Conservation (phyloP, 1,140 invertebrate species). For the Palaemon carinicauda region DNA sequence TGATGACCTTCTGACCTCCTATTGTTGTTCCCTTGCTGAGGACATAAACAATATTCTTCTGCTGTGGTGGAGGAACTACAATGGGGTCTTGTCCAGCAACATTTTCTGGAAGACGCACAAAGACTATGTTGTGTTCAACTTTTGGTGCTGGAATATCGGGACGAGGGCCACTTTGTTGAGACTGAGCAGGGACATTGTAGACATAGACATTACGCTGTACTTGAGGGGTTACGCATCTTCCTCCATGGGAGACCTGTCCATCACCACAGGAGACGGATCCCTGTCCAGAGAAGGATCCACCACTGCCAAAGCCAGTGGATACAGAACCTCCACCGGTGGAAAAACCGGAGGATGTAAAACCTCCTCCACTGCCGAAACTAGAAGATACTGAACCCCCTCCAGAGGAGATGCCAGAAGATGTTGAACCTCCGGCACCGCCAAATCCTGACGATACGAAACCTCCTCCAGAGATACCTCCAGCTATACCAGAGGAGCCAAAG, state of each 20-base stretch:
- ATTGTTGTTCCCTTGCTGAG: constrained; percentile 50
- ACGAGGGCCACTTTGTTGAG: constrained; percentile 18
- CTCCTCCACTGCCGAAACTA: no score
- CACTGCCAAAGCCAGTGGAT: constrained; percentile 3
- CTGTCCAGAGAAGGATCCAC: no score
- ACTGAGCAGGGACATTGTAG: constrained; percentile 34
- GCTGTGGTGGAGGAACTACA: constrained; percentile 56
- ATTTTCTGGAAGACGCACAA: constrained; percentile 46
- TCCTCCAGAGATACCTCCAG: neutral
- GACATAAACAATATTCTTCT: constrained; percentile 55
- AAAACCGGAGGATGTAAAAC: neutral
- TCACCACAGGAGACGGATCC: no score
- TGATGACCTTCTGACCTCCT: constrained; percentile 42
- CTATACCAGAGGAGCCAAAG: neutral
- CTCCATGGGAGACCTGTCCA: no score
- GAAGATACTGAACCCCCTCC: no score
- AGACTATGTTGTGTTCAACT: constrained; percentile 52
- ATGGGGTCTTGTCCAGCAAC: constrained; percentile 32
- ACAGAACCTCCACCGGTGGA: neutral
- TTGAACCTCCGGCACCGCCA: no score
- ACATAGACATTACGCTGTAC: constrained; percentile 48
- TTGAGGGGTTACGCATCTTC: constrained; percentile 36
- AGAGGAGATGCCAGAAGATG: neutral
- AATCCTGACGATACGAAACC: no score
- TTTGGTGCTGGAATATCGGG: constrained; percentile 42